Conservation (phyloP, 1,140 invertebrate genomes). For the Prorops nasuta region DNA sequence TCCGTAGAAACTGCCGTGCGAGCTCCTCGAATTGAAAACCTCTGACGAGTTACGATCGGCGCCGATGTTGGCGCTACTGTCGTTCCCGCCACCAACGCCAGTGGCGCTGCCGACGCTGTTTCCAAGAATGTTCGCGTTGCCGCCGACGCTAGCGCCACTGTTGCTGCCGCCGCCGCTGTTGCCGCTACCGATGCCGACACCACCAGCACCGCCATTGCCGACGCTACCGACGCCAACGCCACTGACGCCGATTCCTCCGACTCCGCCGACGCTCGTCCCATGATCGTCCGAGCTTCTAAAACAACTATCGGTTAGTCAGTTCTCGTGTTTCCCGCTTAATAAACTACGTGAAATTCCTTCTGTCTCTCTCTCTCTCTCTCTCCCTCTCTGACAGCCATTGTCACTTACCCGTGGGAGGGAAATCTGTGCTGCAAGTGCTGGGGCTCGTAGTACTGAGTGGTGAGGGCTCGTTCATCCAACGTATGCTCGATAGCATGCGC, state of each 20-base stretch:
- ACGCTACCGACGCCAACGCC: constrained; percentile 19
- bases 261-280: constrained; percentile 29
- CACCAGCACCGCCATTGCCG: constrained; percentile 7
- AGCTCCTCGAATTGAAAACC: no score
- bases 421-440: constrained; percentile 55
- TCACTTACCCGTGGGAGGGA: constrained; percentile 51
- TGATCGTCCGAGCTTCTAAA: constrained; percentile 50
- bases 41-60: neutral
- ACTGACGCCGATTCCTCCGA: constrained; percentile 20
- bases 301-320: constrained; percentile 5
- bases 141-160: constrained; percentile 41
- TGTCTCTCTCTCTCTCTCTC: neutral
- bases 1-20: neutral
- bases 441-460: constrained; percentile 92
- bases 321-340: no score
- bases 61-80: constrained; percentile 28
- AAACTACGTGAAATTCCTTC: neutral
- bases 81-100: constrained; percentile 27
- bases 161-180: constrained; percentile 18
- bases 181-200: constrained; percentile 6
- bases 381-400: neutral
- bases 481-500: constrained; percentile 87
- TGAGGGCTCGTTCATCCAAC: constrained; percentile 80
- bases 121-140: neutral
- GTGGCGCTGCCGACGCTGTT: constrained; percentile 32